Evolutionary conservation across 2,797 vertebrate species (phyloP), one percentile per base, ranked within the genome.

Genomic region (Trachops cirrhosus): DNA sequence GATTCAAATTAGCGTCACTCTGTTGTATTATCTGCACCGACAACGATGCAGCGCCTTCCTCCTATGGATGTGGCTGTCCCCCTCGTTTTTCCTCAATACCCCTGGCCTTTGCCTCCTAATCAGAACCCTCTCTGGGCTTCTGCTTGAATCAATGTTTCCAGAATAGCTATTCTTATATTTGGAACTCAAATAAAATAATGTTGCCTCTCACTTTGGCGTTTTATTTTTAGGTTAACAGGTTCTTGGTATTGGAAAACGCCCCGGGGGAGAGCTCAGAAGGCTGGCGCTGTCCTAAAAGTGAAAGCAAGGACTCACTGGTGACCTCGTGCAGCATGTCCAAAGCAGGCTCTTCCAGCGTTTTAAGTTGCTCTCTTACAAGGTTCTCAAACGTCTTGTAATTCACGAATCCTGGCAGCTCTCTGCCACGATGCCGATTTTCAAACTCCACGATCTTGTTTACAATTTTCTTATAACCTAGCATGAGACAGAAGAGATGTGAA

Each of bases 351-450:
- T 99, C 99, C 96, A 99, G 97, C 2, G 77, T 34, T 50, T 73
- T 93, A 89, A 99, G 97, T 90, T 99, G 98, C 1, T 98, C 96
- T 95, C 98, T 99, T 52, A 99, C 82, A 26, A 99, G 98, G 8
- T 90, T 94, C 97, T 99, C 99, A 95, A 99, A 99, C 0, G 98
- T 99, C 93, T 96, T 99, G 97, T 99, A 99, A 96, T 98, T 99
- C 97, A 98, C 98, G 96, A 99, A 99, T 0, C 99, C 99, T 0
- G 99, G 99, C 52, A 99, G 98, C 92, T 99, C 99, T 97, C 98
- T 97, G 6, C 99, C 99, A 19, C 99, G 98, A 89, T 99, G 99
- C 32, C 16, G 98, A 0, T 97, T 92, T 91, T 99, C 99, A 15
- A 99, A 99, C 11, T 89, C 83, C 4, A 1, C 29, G 2, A 98